Evolutionary conservation across 1,140 invertebrate species (phyloP).

Genomic region (Oscheius sp.): DNA sequence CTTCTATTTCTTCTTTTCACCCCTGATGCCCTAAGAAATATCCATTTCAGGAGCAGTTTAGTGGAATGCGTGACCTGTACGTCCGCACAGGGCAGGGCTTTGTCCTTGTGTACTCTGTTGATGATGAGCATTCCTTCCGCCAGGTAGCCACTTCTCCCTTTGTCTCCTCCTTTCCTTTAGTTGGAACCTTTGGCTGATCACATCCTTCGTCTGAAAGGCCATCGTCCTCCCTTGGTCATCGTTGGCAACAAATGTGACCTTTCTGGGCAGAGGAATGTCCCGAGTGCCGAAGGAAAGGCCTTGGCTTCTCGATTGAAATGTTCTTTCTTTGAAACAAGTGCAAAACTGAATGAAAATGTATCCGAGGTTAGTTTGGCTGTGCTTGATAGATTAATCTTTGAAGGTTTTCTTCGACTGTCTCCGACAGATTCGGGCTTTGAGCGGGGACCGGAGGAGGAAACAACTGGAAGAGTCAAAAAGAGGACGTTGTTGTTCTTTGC

Average conservation of each 20-base stretch:
- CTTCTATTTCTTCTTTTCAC: too few relatives aligned
- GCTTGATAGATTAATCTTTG: too few relatives aligned
- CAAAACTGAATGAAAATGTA: constrained; percentile 25
- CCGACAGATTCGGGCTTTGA: too few relatives aligned
- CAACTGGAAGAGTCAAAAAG: too few relatives aligned
- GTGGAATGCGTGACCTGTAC: constrained; percentile 26
- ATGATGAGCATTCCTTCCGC: constrained; percentile 30
- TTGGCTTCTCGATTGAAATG: constrained; percentile 9
- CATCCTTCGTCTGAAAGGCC: neutral
- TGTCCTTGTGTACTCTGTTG: constrained; percentile 27
- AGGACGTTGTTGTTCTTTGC: too few relatives aligned
- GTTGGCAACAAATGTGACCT: constrained; percentile 30
- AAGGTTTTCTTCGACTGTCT: too few relatives aligned
- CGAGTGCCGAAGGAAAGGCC: constrained; percentile 4
- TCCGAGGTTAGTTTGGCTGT: too few relatives aligned
- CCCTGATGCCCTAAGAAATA: neutral
- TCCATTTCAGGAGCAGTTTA: constrained; percentile 33
- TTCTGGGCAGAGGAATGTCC: neutral
- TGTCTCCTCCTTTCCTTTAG: constrained; percentile 2
- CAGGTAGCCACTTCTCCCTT: neutral
- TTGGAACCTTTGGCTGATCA: constrained; percentile 20
- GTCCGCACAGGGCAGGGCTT: constrained; percentile 27
- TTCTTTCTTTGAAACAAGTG: constrained; percentile 15
- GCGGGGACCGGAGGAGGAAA: too few relatives aligned
- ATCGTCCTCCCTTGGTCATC: constrained; percentile 13